Conservation (phyloP, 2,797 vertebrate genomes). For the Valencia hispanica region DNA sequence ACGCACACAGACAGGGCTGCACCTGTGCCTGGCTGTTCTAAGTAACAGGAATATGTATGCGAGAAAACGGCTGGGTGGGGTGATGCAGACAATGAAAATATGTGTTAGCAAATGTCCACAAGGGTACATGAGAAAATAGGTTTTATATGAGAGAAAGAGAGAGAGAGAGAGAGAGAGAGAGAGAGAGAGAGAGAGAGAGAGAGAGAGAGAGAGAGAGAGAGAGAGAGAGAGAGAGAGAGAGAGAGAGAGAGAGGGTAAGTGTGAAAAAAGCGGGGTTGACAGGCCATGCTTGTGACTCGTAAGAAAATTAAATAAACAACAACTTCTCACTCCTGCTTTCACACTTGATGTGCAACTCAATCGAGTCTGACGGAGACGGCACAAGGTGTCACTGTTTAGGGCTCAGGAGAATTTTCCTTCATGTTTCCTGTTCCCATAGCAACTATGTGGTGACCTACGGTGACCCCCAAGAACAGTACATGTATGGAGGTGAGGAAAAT, state of each 20-base stretch:
- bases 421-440: slow-evolving; percentile 71
- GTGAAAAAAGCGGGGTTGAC: slow-evolving; percentile 56
- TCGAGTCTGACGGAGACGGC: slow-evolving; percentile 55
- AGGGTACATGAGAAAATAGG: slow-evolving; percentile 60
- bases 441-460: slow-evolving; percentile 62
- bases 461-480: slow-evolving; percentile 45
- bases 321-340: slow-evolving; percentile 76
- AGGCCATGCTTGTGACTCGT: slow-evolving; percentile 67
- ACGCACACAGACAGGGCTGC: slow-evolving; percentile 39
- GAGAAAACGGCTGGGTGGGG: slow-evolving; percentile 41
- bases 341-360: slow-evolving; percentile 75
- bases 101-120: slow-evolving; percentile 63
- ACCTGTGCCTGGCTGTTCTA: slow-evolving; percentile 53
- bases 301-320: slow-evolving; percentile 78
- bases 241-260: slow-evolving; percentile 22
- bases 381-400: slow-evolving; percentile 68
- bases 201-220: slow-evolving; percentile 23
- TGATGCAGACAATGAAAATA: slow-evolving; percentile 63
- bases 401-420: slow-evolving; percentile 59
- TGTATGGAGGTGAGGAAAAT: slow-evolving; percentile 41
- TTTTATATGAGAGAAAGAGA: slow-evolving; percentile 48
- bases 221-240: slow-evolving; percentile 20
- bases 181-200: slow-evolving; percentile 20
- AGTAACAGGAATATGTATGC: slow-evolving; percentile 56
- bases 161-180: neutral